A percentile compares a stretch with the other conserved stretches of the same genome.
Conservation (phyloP, 2,113 vertebrate genomes). For the Axis porcinus region DNA sequence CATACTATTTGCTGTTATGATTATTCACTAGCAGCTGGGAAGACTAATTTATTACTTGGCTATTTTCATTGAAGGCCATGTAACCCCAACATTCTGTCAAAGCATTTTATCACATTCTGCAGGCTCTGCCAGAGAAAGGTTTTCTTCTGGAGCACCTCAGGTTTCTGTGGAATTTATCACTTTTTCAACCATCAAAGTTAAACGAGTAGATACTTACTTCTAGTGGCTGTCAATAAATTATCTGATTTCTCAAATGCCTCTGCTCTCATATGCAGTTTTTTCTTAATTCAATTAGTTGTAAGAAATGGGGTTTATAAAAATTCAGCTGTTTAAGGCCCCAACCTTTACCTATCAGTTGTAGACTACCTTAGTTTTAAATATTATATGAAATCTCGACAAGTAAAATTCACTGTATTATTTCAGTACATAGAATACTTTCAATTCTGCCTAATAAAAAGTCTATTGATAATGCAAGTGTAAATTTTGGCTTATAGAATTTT, state of each 20-base stretch:
- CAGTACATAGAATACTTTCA: background rate
- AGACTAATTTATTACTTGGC: slow-evolving; percentile 67
- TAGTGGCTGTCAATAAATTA: slow-evolving; percentile 24
- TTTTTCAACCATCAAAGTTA: slow-evolving; percentile 37
- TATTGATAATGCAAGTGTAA: background rate
- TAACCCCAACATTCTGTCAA: slow-evolving; percentile 45
- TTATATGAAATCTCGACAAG: background rate
- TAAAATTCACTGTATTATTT: background rate
- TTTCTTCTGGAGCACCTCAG: background rate
- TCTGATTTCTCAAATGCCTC: slow-evolving; percentile 34
- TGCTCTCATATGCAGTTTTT: background rate
- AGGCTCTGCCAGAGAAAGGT: slow-evolving; percentile 10
- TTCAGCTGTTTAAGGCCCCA: background rate
- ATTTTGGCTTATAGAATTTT: background rate
- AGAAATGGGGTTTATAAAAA: slow-evolving; percentile 11
- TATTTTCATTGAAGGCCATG: slow-evolving; percentile 56
- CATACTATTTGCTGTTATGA: slow-evolving; percentile 58
- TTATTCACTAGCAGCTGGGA: slow-evolving; percentile 49
- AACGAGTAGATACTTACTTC: background rate
- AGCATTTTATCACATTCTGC: slow-evolving; percentile 45
- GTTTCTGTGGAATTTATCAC: slow-evolving; percentile 14
- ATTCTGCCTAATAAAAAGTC: background rate
- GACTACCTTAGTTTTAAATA: background rate
- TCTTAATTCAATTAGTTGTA: background rate
- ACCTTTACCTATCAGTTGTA: background rate